Percentiles rank a stretch among this genome's conserved stretches.
Evolutionary conservation across 2,888 invertebrate species (phyloP).

Genomic region (Erpobdella octoculata): DNA sequence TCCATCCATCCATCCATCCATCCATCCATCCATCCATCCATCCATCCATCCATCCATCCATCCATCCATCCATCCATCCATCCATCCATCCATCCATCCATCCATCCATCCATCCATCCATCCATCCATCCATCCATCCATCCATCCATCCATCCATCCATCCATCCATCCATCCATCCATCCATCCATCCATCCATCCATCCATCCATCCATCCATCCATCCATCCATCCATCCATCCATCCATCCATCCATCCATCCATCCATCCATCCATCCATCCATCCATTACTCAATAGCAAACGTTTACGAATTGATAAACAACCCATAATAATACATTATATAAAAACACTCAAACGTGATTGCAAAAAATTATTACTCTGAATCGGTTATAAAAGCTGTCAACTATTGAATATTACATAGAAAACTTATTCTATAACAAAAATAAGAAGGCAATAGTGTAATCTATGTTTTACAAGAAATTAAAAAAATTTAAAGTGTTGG

Average conservation of each 20-base stretch:
- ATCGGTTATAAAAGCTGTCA: no score
- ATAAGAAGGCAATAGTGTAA: no score
- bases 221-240: neutral
- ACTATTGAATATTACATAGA: no score
- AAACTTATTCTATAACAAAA: no score
- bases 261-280: constrained; percentile 1
- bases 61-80: neutral
- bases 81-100: neutral
- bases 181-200: neutral
- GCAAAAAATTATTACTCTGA: no score
- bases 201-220: neutral
- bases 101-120: neutral
- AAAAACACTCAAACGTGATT: no score
- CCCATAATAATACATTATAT: no score
- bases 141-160: neutral
- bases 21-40: no score
- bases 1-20: no score
- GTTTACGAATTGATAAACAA: no score
- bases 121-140: neutral
- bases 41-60: neutral
- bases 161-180: neutral
- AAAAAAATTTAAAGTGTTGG: no score
- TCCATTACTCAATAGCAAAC: neutral
- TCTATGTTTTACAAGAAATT: no score
- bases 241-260: constrained; percentile 1